phyloP scores from a whole-genome alignment of 2,888 invertebrate species.

The Diarsia brunnea region DNA sequence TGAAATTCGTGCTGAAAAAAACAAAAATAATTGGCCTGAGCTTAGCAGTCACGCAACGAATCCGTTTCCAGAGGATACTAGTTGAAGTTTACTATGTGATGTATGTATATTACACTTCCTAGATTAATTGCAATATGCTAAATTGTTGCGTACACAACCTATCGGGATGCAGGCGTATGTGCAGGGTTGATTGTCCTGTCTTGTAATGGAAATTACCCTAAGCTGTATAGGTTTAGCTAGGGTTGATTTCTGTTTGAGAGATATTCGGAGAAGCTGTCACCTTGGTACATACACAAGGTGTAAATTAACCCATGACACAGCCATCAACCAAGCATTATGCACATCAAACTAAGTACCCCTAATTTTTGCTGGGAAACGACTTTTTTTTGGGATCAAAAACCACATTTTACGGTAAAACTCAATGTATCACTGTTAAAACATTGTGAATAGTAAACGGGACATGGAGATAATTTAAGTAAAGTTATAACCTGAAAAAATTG shows the following conservation, averaged over 20 bases:
- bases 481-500: too few relatives aligned
- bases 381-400: too few relatives aligned
- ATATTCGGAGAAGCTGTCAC: constrained; percentile 7
- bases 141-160: constrained; percentile 25
- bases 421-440: too few relatives aligned
- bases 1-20: background rate
- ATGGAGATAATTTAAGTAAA: too few relatives aligned
- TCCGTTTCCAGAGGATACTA: background rate
- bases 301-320: too few relatives aligned
- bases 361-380: too few relatives aligned
- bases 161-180: constrained; percentile 21
- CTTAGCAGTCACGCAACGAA: background rate
- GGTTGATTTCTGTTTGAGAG: constrained; percentile 18
- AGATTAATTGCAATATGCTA: constrained; percentile 55
- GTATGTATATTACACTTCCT: background rate
- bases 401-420: too few relatives aligned
- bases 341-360: too few relatives aligned
- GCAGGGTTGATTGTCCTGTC: constrained; percentile 38
- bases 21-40: background rate
- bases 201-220: constrained; percentile 42
- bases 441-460: too few relatives aligned
- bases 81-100: background rate
- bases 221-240: constrained; percentile 13
- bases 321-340: too few relatives aligned
- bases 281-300: background rate